Evolutionary conservation across 2,888 invertebrate genomes (phyloP), one percentile per base, ranked within the genome.

Genomic region (Orthonevra nobilis): DNA sequence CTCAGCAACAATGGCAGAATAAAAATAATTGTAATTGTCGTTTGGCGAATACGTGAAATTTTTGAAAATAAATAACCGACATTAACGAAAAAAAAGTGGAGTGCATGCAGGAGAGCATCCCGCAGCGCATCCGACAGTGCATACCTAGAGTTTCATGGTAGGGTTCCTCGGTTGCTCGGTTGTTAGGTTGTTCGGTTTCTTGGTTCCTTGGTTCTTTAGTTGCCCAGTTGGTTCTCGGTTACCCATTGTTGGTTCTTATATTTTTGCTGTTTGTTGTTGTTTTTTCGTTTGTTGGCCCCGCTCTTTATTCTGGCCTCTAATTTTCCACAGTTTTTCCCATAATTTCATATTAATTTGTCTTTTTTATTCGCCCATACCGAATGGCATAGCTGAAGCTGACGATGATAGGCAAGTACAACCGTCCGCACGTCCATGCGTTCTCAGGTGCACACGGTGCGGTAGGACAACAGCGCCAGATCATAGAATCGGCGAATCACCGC

Each of bases 1-100:
- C 44, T 17, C 48, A 28, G 2, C 48, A 58, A 48, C 70, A 70
- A 70, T 61, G 44, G 44, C 50, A 38, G 61, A 70, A 61, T 52
- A 61, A 70, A 69, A 70, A 70, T 70, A 70, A 70, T 70, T 54
- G 70, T 70, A 70, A 70, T 70, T 70, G 70, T 70, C 70, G 70
- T 70, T 70, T 54, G 52, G 70, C 61, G 61, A 61, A 61, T 70
- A 61, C 70, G 70, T 61, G 70, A 70, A 61, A 70, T 70, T 70
- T 61, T 70, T 70, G 34, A 42, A 70, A 70, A 70, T 70, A 70
- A 70, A 70, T 70, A 70, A 61, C 61, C 70, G 61, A 60, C 69
- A 69, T 69, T 69, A 69, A 50, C 58, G 69, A 61, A 61, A 70
- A n/a, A n/a, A 70, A 70, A 70, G 70, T 70, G 44, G 70, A 70